These are phyloP conservation scores for Musca vetustissima DNA, from an alignment of 1,140 invertebrate genomes.

Conservation along the genomic window DNA sequence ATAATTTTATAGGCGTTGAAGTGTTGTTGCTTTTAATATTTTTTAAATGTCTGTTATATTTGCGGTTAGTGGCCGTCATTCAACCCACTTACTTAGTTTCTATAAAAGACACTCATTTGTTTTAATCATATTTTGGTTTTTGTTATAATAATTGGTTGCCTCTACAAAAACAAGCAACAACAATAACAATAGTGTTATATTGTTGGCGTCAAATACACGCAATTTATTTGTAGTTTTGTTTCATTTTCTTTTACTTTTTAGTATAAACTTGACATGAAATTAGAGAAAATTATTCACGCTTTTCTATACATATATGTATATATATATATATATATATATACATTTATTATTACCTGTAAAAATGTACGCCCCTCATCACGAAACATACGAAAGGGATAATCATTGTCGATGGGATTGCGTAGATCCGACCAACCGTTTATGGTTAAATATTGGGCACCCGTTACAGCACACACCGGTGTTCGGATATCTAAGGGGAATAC, in stretches of 20 bases:
- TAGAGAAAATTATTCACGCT: conserved; percentile 14
- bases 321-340: too few relatives aligned
- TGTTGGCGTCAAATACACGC: neutral
- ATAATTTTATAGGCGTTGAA: too few relatives aligned
- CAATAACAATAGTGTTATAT: too few relatives aligned
- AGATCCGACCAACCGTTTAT: conserved; percentile 75
- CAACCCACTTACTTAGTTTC: too few relatives aligned
- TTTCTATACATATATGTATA: too few relatives aligned
- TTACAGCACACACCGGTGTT: conserved; percentile 83
- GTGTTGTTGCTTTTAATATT: too few relatives aligned
- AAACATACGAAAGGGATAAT: conserved; percentile 78
- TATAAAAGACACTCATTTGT: too few relatives aligned
- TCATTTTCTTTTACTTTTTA: neutral
- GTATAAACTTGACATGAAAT: neutral
- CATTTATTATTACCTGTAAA: conserved; percentile 68
- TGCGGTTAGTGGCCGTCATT: too few relatives aligned
- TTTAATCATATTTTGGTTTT: too few relatives aligned
- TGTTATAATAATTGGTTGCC: neutral
- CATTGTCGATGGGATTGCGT: conserved; percentile 70
- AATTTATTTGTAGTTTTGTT: conserved; percentile 19
- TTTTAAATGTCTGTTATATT: too few relatives aligned
- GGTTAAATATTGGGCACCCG: conserved; percentile 77
- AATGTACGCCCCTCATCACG: conserved; percentile 78
- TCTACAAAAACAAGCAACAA: neutral
- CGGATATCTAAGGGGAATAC: conserved; percentile 62